Conservation (phyloP, 1,140 invertebrate genomes). For the Calephelis nemesis region DNA sequence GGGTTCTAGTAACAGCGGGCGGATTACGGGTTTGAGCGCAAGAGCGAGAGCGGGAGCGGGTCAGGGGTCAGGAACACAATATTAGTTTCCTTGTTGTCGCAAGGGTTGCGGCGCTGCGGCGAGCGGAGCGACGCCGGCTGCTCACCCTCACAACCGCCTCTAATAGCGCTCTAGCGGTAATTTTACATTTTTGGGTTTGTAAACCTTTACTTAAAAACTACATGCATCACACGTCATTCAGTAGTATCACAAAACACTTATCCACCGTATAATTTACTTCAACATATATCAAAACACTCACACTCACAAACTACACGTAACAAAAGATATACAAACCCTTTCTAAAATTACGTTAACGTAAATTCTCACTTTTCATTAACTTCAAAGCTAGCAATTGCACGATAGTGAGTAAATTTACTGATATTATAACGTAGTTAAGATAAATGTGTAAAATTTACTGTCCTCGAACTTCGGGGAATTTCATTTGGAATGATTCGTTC, state of each 20-base stretch:
- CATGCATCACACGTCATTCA: slow-evolving; percentile 42
- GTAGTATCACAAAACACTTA: slow-evolving; percentile 19
- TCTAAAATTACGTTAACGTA: slow-evolving; percentile 59
- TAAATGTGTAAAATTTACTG: slow-evolving; percentile 6
- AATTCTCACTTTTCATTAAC: slow-evolving; percentile 62
- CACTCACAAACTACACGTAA: slow-evolving; percentile 39
- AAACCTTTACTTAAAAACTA: slow-evolving; percentile 78
- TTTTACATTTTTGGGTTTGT: slow-evolving; percentile 77
- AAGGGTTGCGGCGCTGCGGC: slow-evolving; percentile 77
- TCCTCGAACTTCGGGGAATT: slow-evolving; percentile 18
- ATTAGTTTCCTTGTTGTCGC: slow-evolving; percentile 81
- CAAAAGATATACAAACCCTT: slow-evolving; percentile 78
- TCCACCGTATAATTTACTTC: slow-evolving; percentile 3
- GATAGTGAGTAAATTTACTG: slow-evolving; percentile 56
- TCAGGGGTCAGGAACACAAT: slow-evolving; percentile 75
- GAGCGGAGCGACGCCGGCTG: slow-evolving; percentile 71
- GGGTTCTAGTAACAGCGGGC: slow-evolving; percentile 28
- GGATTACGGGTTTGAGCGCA: slow-evolving; percentile 61
- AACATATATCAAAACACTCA: slow-evolving; percentile 16
- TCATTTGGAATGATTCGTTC: slow-evolving; percentile 17
- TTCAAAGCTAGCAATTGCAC: slow-evolving; percentile 66
- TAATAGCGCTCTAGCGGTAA: slow-evolving; percentile 77
- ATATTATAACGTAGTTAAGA: slow-evolving; percentile 34
- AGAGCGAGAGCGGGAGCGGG: slow-evolving; percentile 51
- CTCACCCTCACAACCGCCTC: slow-evolving; percentile 67